Base-by-base conservation (phyloP, 2,888 invertebrate genomes). In the Cryptus viduatorius region DNA sequence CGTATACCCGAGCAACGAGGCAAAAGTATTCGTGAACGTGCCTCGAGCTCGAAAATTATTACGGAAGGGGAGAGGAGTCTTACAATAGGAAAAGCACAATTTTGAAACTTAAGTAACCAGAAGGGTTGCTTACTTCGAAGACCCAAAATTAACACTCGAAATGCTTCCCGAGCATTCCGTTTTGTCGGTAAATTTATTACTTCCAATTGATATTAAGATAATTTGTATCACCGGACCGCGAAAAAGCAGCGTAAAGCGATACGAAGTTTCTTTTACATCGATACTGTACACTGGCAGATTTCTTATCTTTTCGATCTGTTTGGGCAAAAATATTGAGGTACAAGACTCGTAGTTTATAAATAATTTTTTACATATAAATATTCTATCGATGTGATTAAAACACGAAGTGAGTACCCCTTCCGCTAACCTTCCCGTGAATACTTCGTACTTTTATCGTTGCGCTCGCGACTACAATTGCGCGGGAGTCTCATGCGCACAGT, bases 1-100 rank as follows among this genome's bases (percentile, higher is more conserved):
- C 73, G 61, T 79, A 46, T 56, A 80, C 56, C 24, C 61, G 59
- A 75, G 48, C 67, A 69, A 78, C 79, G 77, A 77, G 68, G 56
- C 81, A 86, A 85, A 87, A 83, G 79, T 85, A 85, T 86, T 56
- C 84, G 73, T 69, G 87, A 83, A 87, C 87, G 87, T 87, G 87
- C 87, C 83, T 69, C 48, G 46, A 65, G 75, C 79, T 79, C 76
- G 75, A 79, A 84, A 82, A 76, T 79, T 59, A 79, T 76, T 73
- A 46, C 65, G 42, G 48, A 71, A 75, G 78, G 64, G 48, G 24
- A 14, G 16, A 5, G 44, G 61, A 12, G 37, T 10, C 44, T 31
- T 16, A 56, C 64, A 31, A 19, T 53, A 56, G 68, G 73, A 77
- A 71, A 81, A 76, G 44, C 48, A 82, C 53, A 69, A 24, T 29